phyloP scores from a whole-genome alignment of 2,113 vertebrate genomes.

The Syrrhaptes paradoxus region DNA sequence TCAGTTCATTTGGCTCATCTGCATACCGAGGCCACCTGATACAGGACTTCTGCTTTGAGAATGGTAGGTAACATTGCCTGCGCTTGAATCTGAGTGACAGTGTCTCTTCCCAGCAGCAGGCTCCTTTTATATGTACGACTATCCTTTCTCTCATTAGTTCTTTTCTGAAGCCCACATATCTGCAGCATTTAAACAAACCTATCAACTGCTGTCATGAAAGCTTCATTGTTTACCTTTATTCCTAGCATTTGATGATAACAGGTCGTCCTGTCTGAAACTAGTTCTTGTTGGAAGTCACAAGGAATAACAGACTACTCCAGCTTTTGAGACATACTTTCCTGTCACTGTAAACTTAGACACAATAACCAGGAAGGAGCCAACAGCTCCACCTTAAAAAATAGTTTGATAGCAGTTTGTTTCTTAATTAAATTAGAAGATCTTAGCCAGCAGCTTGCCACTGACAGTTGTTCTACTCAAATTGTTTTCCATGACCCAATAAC shows the following conservation, averaged over 20 bases:
- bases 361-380: background rate
- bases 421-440: background rate
- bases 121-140: background rate
- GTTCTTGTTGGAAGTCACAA: background rate
- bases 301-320: background rate
- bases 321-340: background rate
- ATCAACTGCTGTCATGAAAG: background rate
- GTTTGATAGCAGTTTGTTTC: background rate
- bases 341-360: background rate
- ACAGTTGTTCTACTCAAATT: background rate
- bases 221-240: conserved; percentile 12
- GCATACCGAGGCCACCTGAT: background rate
- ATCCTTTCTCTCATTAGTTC: conserved; percentile 6
- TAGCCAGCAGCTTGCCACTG: background rate
- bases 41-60: background rate
- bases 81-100: background rate
- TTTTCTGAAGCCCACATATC: background rate
- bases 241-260: background rate
- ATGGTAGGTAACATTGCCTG: background rate
- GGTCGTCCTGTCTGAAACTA: background rate
- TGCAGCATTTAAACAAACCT: background rate
- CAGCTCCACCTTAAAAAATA: background rate
- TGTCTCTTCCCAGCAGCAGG: background rate
- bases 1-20: conserved; percentile 28
- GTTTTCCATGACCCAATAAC: background rate